phyloP scores from a whole-genome alignment of 2,797 vertebrate genomes.

The Propithecus deckenii region DNA sequence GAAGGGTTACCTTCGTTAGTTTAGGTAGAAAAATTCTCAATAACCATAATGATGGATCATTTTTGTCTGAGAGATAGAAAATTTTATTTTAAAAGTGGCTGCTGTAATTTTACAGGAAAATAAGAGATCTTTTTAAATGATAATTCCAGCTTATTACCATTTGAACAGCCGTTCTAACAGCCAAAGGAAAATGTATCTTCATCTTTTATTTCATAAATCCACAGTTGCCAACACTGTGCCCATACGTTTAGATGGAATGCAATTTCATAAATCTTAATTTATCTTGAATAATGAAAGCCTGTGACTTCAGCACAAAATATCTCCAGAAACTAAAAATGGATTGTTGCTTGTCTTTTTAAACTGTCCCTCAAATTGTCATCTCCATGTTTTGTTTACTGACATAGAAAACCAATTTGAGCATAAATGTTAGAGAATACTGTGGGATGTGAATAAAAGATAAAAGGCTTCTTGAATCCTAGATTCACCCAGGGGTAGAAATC shows the following conservation, averaged over 20 bases:
- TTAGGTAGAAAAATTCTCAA: constrained; percentile 56
- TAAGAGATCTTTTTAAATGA: constrained; percentile 80
- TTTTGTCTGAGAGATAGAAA: constrained; percentile 55
- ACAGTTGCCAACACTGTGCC: constrained; percentile 42
- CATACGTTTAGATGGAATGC: constrained; percentile 52
- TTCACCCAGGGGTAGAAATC: constrained; percentile 41
- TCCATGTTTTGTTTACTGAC: constrained; percentile 76
- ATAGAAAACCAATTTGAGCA: constrained; percentile 56
- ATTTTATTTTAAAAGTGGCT: constrained; percentile 57
- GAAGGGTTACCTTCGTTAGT: constrained; percentile 54
- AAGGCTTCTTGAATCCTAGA: not conserved
- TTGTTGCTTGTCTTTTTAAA: constrained; percentile 66
- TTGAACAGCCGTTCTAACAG: constrained; percentile 77
- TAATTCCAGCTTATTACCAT: constrained; percentile 79
- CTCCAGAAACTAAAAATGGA: constrained; percentile 66
- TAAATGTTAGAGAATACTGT: constrained; percentile 57
- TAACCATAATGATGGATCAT: constrained; percentile 64
- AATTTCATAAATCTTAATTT: constrained; percentile 76
- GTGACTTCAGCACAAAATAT: constrained; percentile 45
- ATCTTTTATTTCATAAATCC: constrained; percentile 81
- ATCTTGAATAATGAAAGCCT: constrained; percentile 60
- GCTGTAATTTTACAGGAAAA: constrained; percentile 71
- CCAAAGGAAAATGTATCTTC: constrained; percentile 65
- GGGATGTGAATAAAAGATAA: constrained; percentile 53
- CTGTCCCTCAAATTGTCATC: constrained; percentile 65